Conservation (phyloP, 2,797 vertebrate species). For the Stomatorhinus walkeri region DNA sequence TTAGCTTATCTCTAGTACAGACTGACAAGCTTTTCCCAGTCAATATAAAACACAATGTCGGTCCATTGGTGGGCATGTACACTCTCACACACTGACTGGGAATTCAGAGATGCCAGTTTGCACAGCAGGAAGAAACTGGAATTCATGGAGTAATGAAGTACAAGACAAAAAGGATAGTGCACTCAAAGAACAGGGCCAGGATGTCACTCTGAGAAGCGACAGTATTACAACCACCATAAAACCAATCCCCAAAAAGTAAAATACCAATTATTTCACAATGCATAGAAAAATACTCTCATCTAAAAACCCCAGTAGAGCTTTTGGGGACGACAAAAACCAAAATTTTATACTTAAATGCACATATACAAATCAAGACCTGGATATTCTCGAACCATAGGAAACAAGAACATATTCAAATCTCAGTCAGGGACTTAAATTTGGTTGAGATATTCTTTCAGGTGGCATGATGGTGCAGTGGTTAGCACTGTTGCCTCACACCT, state of each 20-base stretch:
- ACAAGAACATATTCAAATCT: not conserved
- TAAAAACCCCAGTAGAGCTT: not conserved
- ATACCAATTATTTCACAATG: not conserved
- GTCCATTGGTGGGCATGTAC: not conserved
- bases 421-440: not conserved
- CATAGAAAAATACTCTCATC: not conserved
- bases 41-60: not conserved
- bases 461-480: too few species aligned
- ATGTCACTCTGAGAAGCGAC: not conserved
- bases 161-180: not conserved
- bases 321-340: not conserved
- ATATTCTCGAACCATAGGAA: not conserved
- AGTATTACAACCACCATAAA: not conserved
- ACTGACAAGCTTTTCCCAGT: not conserved
- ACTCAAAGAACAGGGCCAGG: not conserved
- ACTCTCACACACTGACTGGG: not conserved
- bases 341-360: not conserved
- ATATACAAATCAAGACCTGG: not conserved
- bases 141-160: not conserved
- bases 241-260: not conserved
- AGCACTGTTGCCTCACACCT: too few species aligned
- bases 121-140: not conserved
- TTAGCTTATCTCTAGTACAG: not conserved
- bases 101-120: not conserved
- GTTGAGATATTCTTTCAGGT: not conserved